Evolutionary conservation across 2,888 invertebrate genomes (phyloP), one percentile per base, ranked within the genome.

Genomic region (Trichopria drosophilae): DNA sequence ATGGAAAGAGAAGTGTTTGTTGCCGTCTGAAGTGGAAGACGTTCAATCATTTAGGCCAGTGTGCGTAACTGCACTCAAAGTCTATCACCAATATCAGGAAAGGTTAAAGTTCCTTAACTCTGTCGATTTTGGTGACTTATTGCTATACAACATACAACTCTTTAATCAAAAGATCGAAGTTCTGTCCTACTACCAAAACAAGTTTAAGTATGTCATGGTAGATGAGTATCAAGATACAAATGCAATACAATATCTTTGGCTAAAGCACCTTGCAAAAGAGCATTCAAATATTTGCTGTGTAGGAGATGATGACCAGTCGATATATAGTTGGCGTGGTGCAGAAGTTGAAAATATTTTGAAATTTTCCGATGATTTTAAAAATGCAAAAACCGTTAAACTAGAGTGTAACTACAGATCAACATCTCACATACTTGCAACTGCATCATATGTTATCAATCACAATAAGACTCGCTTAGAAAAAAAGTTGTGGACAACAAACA

Each of bases 171-270:
- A 36, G 4, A 5, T 12, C 3, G 36, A 19, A 3, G 4, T 36
- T 4, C 35, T 41, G 35, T 26, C 32, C 24, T 35, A 48, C 34
- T 48, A 48, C 29, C 45, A 51, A 45, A 40, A 45, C 6, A 32
- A 35, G 20, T 51, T 45, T 45, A 32, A 41, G 22, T 40, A 45
- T 45, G 26, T 51, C 34, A 28, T 51, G 35, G 45, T 51, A 22
- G 51, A 51, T 45, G 51, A 51, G 20, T 51, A 40, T 51, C 51
- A 51, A 45, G 51, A 51, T 35, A 51, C 51, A 24, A 51, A 51
- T 45, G 51, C 32, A n/a, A 29, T 51, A 40, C 51, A 51, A 35
- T 51, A 40, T 45, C 20, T 40, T 34, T 45, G 44, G 44, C 26
- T 45, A 28, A 34, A 29, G 28, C 35, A 22, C 28, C 41, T 51